These are phyloP conservation scores for Terebella lapidaria DNA, from an alignment of 2,888 invertebrate species.

Conservation along the genomic window DNA sequence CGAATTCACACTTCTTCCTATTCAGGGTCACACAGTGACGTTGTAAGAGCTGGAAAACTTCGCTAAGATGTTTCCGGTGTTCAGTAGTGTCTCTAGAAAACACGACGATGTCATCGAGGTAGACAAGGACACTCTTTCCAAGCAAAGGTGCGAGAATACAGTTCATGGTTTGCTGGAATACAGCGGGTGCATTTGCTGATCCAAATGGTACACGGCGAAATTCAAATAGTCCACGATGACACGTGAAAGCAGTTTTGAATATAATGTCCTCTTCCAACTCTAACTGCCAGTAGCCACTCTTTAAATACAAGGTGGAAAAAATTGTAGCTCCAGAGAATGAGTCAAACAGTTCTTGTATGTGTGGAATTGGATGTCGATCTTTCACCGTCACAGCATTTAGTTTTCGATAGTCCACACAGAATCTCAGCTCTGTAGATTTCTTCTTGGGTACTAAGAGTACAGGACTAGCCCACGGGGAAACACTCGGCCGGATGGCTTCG, in stretches of 20 bases:
- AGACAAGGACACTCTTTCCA: neutral
- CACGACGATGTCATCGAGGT: slow-evolving; percentile 2
- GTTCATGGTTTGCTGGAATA: neutral
- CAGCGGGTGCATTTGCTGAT: slow-evolving; percentile 1
- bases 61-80: neutral
- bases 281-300: slow-evolving; percentile 2
- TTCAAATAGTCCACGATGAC: slow-evolving; percentile 5
- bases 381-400: slow-evolving; percentile 10
- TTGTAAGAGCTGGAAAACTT: neutral
- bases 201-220: slow-evolving; percentile 3
- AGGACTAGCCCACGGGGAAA: slow-evolving; percentile 1
- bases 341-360: slow-evolving; percentile 7
- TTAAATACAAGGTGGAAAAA: slow-evolving; percentile 4
- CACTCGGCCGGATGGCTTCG: neutral
- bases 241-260: slow-evolving; percentile 6
- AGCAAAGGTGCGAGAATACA: neutral
- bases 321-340: neutral
- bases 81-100: neutral
- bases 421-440: neutral
- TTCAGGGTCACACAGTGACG: neutral
- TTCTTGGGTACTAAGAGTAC: slow-evolving; percentile 3
- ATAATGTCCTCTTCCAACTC: neutral
- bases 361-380: slow-evolving; percentile 10
- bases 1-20: neutral
- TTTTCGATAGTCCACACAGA: slow-evolving; percentile 18